Evolutionary conservation across 1,140 invertebrate genomes (phyloP), one percentile per base, ranked within the genome.

Genomic region (Drosophila ercepeae): DNA sequence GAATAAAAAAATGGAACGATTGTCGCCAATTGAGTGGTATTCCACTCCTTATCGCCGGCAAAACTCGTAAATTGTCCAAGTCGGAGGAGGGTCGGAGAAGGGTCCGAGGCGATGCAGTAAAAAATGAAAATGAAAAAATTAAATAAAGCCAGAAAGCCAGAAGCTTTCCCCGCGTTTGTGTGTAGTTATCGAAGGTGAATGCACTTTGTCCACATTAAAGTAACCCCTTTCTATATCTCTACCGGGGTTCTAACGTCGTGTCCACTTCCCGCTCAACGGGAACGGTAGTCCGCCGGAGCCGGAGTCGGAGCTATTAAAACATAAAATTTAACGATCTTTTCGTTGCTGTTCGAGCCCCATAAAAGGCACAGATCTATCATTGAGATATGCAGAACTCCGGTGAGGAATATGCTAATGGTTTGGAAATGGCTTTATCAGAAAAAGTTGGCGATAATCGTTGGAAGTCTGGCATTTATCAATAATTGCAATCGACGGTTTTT

Each of bases 21-120:
- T 72, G 69, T 72, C 69, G 69, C 69, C 69, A 72, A 72, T 72
- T 72, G 69, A 72, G 57, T 72, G 61, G 55, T 71, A 50, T 73
- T 53, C 29, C 63, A 52, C 63, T 67, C 32, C 68, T 71, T 71
- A 71, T 71, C 68, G 67, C 46, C 23, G 4, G 59, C 21, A 53
- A 53, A 58, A 21, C 39, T 45, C 68, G 32, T 39, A 59, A 71
- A 71, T 59, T 44, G 25, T 8, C 25, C 6, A 23, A 27, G n/a
- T n/a, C n/a, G n/a, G n/a, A n/a, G n/a, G n/a, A n/a, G n/a, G n/a
- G n/a, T n/a, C n/a, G n/a, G n/a, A n/a, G n/a, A n/a, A n/a, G n/a
- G n/a, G n/a, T n/a, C n/a, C n/a, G n/a, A n/a, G n/a, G n/a, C n/a
- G 60, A 45, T 34, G 21, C 27, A 60, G 29, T 60, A 46, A 32